These are phyloP conservation scores for Charina bottae DNA, from an alignment of 2,113 vertebrate species.

Conservation along the genomic window DNA sequence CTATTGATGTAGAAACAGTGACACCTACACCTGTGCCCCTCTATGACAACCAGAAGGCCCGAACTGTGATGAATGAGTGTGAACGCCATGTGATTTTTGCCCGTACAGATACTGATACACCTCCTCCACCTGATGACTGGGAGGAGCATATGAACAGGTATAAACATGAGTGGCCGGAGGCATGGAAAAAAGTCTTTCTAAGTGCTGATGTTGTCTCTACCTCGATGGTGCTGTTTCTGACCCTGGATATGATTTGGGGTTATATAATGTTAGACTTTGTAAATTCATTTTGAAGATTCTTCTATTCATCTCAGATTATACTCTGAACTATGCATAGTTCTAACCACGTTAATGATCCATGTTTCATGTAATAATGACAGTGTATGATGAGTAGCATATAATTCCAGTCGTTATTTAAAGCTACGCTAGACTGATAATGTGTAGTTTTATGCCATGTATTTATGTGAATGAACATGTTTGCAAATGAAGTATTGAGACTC, in stretches of 20 bases:
- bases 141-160: slow-evolving; percentile 97
- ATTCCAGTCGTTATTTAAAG: neutral
- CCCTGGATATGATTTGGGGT: neutral
- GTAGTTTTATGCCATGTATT: neutral
- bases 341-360: neutral
- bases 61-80: slow-evolving; percentile 96
- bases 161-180: accelerated
- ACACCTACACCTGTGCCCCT: slow-evolving; percentile 83
- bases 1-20: slow-evolving; percentile 90
- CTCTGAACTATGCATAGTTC: neutral
- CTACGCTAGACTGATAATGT: neutral
- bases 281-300: neutral
- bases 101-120: slow-evolving; percentile 90
- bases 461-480: too few relatives aligned
- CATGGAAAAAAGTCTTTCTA: too few relatives aligned
- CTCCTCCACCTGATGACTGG: slow-evolving; percentile 94
- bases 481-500: too few relatives aligned
- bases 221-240: neutral
- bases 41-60: slow-evolving; percentile 95
- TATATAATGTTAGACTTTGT: too few relatives aligned
- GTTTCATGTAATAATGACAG: neutral
- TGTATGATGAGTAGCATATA: neutral
- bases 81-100: slow-evolving; percentile 95
- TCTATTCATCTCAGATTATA: neutral
- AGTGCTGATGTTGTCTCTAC: neutral